Evolutionary conservation across 2,888 invertebrate genomes (phyloP).

Genomic region (Mamestra brassicae): DNA sequence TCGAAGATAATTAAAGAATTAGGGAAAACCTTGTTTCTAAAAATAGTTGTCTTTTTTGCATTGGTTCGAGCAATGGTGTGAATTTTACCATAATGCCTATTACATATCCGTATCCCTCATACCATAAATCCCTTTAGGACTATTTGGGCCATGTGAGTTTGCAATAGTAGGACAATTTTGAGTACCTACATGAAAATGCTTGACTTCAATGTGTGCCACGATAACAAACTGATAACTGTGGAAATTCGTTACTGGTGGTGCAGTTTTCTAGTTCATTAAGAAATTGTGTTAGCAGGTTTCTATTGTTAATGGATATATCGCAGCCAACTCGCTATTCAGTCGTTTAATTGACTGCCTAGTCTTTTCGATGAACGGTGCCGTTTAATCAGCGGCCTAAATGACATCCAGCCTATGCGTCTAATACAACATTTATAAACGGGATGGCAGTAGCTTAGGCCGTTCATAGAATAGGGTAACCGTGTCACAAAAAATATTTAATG

Average conservation of each 20-base stretch:
- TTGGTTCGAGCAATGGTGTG: not conserved
- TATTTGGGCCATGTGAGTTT: not conserved
- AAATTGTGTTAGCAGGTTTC: not conserved
- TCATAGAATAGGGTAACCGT: too few species aligned
- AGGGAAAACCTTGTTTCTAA: not conserved
- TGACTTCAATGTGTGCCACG: constrained; percentile 15
- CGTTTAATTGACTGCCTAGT: too few species aligned
- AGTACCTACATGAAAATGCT: constrained; percentile 6
- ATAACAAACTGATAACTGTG: constrained; percentile 35
- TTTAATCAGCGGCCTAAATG: too few species aligned
- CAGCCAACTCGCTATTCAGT: too few species aligned
- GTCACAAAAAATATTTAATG: too few species aligned
- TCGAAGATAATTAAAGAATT: not conserved
- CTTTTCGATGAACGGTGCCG: too few species aligned
- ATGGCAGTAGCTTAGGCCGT: too few species aligned
- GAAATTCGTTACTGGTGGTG: not conserved
- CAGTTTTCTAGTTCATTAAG: not conserved
- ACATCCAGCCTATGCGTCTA: too few species aligned
- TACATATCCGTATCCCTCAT: too few species aligned
- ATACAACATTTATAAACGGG: too few species aligned
- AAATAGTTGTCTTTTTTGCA: not conserved
- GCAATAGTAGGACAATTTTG: not conserved
- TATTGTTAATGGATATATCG: too few species aligned
- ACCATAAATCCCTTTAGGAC: too few species aligned
- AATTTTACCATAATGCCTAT: not conserved